phyloP scores from a whole-genome alignment of 2,797 vertebrate genomes.

The Poeciliopsis infans region DNA sequence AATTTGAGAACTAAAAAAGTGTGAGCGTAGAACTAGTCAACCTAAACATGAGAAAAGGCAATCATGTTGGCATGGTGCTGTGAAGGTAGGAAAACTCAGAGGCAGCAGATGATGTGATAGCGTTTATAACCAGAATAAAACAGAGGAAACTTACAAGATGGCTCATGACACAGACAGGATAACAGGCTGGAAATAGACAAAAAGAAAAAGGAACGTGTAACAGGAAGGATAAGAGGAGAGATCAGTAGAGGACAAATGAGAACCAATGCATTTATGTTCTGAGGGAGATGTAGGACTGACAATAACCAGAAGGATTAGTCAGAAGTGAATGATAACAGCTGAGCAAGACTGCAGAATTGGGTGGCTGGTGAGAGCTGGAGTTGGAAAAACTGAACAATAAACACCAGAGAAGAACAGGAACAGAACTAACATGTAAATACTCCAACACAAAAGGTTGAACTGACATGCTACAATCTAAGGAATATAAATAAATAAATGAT shows the following conservation, averaged over 20 bases:
- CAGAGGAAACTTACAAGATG: neutral
- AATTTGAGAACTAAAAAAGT: neutral
- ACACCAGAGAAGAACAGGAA: neutral
- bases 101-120: too few relatives aligned
- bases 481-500: neutral
- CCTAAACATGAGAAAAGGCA: neutral
- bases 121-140: neutral
- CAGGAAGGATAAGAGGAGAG: neutral
- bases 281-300: neutral
- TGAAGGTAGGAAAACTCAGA: neutral
- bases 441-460: neutral
- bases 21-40: neutral
- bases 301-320: neutral
- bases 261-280: neutral
- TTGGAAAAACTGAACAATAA: neutral
- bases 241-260: neutral
- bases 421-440: neutral
- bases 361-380: neutral
- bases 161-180: neutral
- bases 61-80: neutral
- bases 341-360: neutral
- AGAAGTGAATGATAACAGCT: neutral
- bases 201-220: neutral
- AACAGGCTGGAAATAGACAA: neutral
- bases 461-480: neutral